Evolutionary conservation across 2,888 invertebrate species (phyloP), one percentile per base, ranked within the genome.

Genomic region (Drosophila melanocephala): DNA sequence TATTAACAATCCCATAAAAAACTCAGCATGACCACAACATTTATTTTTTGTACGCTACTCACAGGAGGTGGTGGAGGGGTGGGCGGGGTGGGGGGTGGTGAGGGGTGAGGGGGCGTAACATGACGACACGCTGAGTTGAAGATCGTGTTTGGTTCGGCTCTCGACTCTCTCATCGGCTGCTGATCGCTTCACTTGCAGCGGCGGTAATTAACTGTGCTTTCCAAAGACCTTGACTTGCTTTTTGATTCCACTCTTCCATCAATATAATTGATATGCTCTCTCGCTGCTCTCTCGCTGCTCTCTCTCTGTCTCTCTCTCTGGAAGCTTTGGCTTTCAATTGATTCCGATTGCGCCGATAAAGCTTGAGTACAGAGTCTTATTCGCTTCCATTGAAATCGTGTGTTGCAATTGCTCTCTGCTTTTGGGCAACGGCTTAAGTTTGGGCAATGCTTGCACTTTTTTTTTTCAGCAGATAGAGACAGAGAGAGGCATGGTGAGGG

Each of bases 221-320:
- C 79, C 75, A 75, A 73, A 79, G 77, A 67, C 87, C 87, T 89
- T 87, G 87, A 82, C 79, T 89, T 76, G 76, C 69, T 78, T 86
- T 69, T 70, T 44, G 16, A 47, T 51, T 69, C 32, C 22, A 47
- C 42, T 39, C 33, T 50, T 4, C 39, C 42, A 10, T 39, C 22
- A 47, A 47, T 33, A 9, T 22, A 58, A 47, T 64, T 55, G 51
- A 26, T 47, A 9, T 47, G 16, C 53, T 26, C 64, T 53, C 62
- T 10, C 47, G 47, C 1, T 14, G 22, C 60, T 22, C 44, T 55
- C 51, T 50, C 53, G n/a, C 67, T 44, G 42, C 57, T 70, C 42
- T 33, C 26, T 22, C 56, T 10, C 51, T 12, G 39, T 55, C 51
- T 16, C 56, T 19, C 47, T 53, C 55, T 72, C 51, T 69, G 55